These are phyloP conservation scores for Pseudopipra pipra DNA, from an alignment of 2,113 vertebrate species.

Conservation along the genomic window DNA sequence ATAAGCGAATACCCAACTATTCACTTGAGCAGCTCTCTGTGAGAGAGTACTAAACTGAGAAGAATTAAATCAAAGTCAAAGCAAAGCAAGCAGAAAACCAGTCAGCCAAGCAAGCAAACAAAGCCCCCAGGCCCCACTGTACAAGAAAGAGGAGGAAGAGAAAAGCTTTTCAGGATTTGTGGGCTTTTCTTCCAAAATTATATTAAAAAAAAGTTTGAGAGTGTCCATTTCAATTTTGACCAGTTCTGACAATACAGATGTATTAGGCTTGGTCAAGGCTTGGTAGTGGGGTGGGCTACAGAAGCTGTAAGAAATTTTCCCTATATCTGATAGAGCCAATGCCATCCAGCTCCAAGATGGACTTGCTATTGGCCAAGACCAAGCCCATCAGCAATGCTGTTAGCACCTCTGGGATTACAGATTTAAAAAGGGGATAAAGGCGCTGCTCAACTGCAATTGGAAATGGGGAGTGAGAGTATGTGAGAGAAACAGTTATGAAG, in stretches of 20 bases:
- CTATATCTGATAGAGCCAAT: background rate
- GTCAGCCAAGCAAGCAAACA: background rate
- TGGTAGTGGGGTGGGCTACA: background rate
- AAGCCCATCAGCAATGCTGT: background rate
- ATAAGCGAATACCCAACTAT: background rate
- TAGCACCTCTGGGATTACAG: background rate
- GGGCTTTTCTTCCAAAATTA: background rate
- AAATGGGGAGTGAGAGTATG: background rate
- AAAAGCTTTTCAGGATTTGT: background rate
- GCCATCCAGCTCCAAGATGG: background rate
- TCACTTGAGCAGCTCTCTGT: background rate
- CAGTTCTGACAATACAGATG: background rate
- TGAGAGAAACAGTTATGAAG: background rate
- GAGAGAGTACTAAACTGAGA: background rate
- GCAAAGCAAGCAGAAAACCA: background rate
- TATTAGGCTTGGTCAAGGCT: background rate
- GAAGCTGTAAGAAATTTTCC: background rate
- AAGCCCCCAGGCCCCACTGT: background rate
- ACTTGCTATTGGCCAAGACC: background rate
- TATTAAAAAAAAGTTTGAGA: background rate
- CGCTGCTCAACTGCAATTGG: background rate
- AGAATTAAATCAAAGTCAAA: background rate
- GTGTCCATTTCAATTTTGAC: background rate
- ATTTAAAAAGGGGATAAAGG: background rate
- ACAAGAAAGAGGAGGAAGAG: background rate